Evolutionary conservation across 2,797 vertebrate species (phyloP).

Genomic region (Notamacropus eugenii): DNA sequence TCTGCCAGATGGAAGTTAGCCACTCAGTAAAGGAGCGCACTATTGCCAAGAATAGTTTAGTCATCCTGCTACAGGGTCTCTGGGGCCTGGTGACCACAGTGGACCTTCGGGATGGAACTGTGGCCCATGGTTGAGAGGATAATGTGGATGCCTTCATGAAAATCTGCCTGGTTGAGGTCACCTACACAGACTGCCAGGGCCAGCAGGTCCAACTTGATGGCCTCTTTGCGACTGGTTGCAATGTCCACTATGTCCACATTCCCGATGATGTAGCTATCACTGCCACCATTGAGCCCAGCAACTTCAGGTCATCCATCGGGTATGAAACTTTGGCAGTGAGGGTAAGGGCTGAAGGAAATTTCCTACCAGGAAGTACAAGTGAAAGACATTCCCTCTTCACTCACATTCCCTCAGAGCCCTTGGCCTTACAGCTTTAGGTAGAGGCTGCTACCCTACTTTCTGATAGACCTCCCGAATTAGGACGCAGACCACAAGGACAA

Average conservation of each 20-base stretch:
- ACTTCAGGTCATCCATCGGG: too few relatives aligned
- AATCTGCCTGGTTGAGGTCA: conserved; percentile 90
- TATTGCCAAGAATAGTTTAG: conserved; percentile 96
- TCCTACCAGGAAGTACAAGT: conserved; percentile 70
- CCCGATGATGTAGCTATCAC: too few relatives aligned
- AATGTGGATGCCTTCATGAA: conserved; percentile 99
- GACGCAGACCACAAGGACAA: not conserved
- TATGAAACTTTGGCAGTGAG: conserved; percentile 87
- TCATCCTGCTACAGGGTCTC: conserved; percentile 95
- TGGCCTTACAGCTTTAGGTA: not conserved
- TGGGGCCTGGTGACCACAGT: conserved; percentile 92
- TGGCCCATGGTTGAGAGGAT: conserved; percentile 88
- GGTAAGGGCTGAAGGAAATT: conserved; percentile 88
- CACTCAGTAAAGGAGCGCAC: conserved; percentile 94
- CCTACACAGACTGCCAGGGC: conserved; percentile 89
- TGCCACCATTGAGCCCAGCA: too few relatives aligned
- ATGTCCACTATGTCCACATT: too few relatives aligned
- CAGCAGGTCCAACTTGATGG: conserved; percentile 39
- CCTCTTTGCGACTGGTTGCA: too few relatives aligned
- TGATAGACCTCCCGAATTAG: not conserved
- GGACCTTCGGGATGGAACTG: conserved; percentile 94
- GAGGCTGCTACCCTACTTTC: conserved; percentile 36
- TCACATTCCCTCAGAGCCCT: conserved; percentile 31
- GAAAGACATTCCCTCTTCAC: conserved; percentile 40
- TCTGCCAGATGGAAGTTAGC: conserved; percentile 83